These are phyloP conservation scores for Circaetus gallicus DNA, from an alignment of 2,113 vertebrate species.

Conservation along the genomic window DNA sequence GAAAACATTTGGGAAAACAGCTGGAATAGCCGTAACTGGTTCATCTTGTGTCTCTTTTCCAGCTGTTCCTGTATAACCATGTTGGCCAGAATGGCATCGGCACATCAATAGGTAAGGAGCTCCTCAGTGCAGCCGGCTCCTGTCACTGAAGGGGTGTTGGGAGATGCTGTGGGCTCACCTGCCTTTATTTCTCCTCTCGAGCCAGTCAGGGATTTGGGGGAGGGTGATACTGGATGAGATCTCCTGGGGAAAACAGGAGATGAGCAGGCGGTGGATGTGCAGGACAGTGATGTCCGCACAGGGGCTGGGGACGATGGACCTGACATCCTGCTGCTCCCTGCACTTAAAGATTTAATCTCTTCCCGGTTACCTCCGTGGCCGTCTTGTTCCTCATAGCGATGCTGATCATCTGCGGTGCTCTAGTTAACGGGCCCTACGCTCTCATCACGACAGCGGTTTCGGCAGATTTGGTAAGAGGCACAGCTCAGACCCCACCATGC, in stretches of 20 bases:
- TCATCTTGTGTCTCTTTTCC: not conserved
- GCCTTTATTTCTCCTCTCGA: not conserved
- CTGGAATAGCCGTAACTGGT: not conserved
- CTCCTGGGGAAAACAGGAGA: fast-evolving
- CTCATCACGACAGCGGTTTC: slow-evolving; percentile 97
- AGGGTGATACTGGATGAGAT: not conserved
- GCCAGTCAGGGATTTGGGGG: not conserved
- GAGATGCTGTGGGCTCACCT: not conserved
- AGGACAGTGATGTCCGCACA: fast-evolving
- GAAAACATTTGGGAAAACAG: not conserved
- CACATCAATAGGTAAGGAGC: slow-evolving; percentile 81
- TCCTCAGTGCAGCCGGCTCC: fast-evolving
- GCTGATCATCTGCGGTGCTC: slow-evolving; percentile 87
- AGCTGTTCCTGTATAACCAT: slow-evolving; percentile 92
- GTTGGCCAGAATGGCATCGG: slow-evolving; percentile 83
- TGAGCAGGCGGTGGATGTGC: fast-evolving
- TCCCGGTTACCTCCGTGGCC: fast-evolving
- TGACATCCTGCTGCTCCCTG: not conserved
- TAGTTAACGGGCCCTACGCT: slow-evolving; percentile 94
- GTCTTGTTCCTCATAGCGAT: slow-evolving; percentile 69
- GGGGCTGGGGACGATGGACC: fast-evolving
- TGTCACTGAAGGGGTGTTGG: fast-evolving
- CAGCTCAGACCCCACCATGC: not conserved
- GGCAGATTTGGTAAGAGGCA: slow-evolving; percentile 86
- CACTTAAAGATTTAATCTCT: not conserved